phyloP scores from a whole-genome alignment of 2,888 invertebrate species.

The Dioctria linearis region DNA sequence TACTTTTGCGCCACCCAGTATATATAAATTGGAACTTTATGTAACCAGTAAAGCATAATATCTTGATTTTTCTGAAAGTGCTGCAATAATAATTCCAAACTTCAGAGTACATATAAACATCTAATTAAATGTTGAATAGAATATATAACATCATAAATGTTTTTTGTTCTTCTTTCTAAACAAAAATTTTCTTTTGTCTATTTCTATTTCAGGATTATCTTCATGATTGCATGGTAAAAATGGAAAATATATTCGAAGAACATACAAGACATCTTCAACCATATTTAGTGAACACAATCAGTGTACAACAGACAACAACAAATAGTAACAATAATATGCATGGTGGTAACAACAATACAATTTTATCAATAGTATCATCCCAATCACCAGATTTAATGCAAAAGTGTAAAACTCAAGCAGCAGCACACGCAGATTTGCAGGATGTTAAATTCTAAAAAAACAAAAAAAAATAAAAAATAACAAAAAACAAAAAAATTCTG shows the following conservation, averaged over 20 bases:
- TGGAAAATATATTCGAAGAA: slow-evolving; percentile 83
- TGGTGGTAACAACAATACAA: slow-evolving; percentile 72
- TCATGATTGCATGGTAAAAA: slow-evolving; percentile 83
- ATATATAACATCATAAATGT: neutral
- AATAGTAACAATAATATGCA: slow-evolving; percentile 61
- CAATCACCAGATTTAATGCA: slow-evolving; percentile 68
- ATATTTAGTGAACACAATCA: slow-evolving; percentile 59
- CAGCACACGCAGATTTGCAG: slow-evolving; percentile 88
- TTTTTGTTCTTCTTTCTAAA: neutral
- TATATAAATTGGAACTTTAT: no score
- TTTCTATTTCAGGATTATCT: slow-evolving; percentile 81
- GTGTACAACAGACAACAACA: slow-evolving; percentile 71
- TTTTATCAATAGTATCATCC: slow-evolving; percentile 61
- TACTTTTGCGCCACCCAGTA: no score
- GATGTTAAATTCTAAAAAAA: slow-evolving; percentile 82
- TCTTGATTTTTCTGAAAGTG: no score
- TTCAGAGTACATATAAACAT: no score
- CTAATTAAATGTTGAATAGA: neutral
- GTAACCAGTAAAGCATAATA: no score
- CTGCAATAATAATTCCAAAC: no score
- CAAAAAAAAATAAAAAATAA: neutral
- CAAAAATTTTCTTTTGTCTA: slow-evolving; percentile 4
- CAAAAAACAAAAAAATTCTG: no score
- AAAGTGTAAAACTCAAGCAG: slow-evolving; percentile 81
- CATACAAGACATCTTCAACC: slow-evolving; percentile 67